phyloP scores from a whole-genome alignment of 2,797 vertebrate genomes.

The Lutjanus campechanus region DNA sequence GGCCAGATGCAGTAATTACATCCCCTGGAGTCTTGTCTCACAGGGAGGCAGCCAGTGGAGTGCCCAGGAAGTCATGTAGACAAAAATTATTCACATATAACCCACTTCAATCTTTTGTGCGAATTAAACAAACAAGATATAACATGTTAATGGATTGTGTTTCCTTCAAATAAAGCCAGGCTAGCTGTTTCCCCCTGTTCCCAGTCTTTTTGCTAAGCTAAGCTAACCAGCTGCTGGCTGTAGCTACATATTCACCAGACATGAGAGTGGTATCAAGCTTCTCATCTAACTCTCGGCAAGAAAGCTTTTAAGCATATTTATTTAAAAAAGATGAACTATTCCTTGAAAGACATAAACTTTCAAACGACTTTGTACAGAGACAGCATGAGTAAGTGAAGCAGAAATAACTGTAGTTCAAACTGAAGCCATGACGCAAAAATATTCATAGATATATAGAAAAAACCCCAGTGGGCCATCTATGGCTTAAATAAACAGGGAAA shows the following conservation, averaged over 20 bases:
- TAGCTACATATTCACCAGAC: neutral
- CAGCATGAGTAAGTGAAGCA: neutral
- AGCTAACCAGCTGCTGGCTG: neutral
- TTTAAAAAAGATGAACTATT: neutral
- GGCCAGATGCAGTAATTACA: neutral
- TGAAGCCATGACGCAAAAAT: neutral
- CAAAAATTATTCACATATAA: neutral
- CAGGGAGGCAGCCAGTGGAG: neutral
- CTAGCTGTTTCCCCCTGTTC: neutral
- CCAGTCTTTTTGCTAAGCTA: neutral
- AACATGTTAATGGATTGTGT: neutral
- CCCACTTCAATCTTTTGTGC: neutral
- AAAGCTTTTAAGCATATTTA: no score
- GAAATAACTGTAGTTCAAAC: neutral
- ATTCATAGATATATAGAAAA: neutral
- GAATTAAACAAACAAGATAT: neutral
- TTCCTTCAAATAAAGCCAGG: neutral
- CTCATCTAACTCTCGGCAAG: neutral
- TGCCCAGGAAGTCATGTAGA: neutral
- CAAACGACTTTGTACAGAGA: neutral
- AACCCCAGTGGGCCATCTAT: neutral
- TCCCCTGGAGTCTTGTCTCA: neutral
- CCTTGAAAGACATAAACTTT: neutral
- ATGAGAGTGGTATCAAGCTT: neutral
- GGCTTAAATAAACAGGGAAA: constrained; percentile 29